These are phyloP conservation scores for Numenius phaeopus DNA, from an alignment of 2,797 vertebrate genomes.

Conservation along the genomic window DNA sequence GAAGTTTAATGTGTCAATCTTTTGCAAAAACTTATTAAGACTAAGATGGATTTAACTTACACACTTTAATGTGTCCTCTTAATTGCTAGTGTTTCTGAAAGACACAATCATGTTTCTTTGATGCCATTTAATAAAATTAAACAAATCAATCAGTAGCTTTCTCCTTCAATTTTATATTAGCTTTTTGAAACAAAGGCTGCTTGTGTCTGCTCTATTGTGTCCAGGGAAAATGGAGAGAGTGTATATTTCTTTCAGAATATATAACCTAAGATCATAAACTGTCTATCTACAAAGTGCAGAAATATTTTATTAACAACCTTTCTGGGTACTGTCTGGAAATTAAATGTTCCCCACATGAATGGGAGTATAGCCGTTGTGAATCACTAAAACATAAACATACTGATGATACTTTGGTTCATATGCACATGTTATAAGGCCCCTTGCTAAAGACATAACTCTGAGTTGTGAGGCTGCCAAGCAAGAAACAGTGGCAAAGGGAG, in stretches of 20 bases:
- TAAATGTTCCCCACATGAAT: constrained; percentile 48
- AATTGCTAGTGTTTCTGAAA: constrained; percentile 56
- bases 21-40: constrained; percentile 38
- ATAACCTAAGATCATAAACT: constrained; percentile 7
- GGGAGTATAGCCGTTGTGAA: constrained; percentile 55
- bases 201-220: constrained; percentile 10
- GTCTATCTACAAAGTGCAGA: constrained; percentile 41
- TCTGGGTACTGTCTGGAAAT: constrained; percentile 51
- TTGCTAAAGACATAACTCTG: constrained; percentile 44
- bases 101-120: constrained; percentile 40
- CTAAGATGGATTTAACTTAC: constrained; percentile 29
- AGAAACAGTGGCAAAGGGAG: constrained; percentile 47
- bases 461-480: constrained; percentile 53
- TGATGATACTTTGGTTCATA: constrained; percentile 42
- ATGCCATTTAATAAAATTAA: constrained; percentile 79
- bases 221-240: background rate
- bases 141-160: constrained; percentile 78
- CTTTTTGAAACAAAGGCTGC: constrained; percentile 34
- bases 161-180: constrained; percentile 54
- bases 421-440: constrained; percentile 10
- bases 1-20: background rate
- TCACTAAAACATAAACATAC: constrained; percentile 52
- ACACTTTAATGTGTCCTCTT: constrained; percentile 25
- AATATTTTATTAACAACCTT: constrained; percentile 63
- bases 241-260: constrained; percentile 39